phyloP scores from a whole-genome alignment of 2,113 vertebrate species.

The Anolis sagrei region DNA sequence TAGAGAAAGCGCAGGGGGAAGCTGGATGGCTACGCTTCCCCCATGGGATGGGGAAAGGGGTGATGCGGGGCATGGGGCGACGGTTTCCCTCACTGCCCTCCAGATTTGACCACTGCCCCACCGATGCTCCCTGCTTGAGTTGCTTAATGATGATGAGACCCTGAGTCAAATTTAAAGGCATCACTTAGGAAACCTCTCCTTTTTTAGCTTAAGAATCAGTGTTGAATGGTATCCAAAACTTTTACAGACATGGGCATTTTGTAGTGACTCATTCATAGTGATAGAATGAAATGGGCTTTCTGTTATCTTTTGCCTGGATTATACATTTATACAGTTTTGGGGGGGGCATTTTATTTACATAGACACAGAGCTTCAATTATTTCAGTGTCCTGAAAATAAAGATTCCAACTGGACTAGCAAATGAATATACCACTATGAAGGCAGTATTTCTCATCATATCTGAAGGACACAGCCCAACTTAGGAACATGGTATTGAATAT shows the following conservation, averaged over 20 bases:
- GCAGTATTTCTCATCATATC: neutral
- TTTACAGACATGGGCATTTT: conserved; percentile 36
- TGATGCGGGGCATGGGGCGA: no score
- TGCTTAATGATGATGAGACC: no score
- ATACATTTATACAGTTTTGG: conserved; percentile 72
- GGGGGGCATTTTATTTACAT: conserved; percentile 10
- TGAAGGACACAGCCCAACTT: neutral
- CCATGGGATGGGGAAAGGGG: no score
- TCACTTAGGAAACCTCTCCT: conserved; percentile 31
- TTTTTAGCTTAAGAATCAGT: conserved; percentile 23
- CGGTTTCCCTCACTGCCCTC: no score
- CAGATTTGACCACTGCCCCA: no score
- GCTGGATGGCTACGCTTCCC: no score
- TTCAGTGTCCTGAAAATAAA: conserved; percentile 11
- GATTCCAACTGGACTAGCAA: neutral
- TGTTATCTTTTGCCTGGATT: conserved; percentile 64
- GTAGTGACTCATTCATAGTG: conserved; percentile 41
- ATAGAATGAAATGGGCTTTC: conserved; percentile 46
- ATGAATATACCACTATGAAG: neutral
- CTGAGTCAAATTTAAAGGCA: conserved; percentile 5
- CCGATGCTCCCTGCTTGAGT: no score
- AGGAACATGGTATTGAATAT: neutral
- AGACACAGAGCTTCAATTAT: neutral
- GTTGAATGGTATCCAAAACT: conserved; percentile 10
- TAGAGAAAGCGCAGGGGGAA: no score